phyloP scores from a whole-genome alignment of 2,888 invertebrate genomes.

The Ctena decussata region DNA sequence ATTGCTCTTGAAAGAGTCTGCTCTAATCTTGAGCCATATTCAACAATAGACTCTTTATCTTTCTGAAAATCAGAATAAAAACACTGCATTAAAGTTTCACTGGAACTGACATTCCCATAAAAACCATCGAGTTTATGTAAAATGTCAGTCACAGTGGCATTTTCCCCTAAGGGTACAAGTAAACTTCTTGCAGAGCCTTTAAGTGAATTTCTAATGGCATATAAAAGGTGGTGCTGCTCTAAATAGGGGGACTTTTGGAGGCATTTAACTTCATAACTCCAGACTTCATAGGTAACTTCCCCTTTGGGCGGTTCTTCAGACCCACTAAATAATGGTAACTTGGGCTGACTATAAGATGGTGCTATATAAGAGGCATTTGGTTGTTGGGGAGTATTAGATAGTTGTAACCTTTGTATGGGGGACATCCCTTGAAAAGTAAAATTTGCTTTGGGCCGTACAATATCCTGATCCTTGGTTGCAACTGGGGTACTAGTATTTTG shows the following conservation, averaged over 20 bases:
- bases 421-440: too few species aligned
- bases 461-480: too few species aligned
- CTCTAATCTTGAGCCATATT: conserved; percentile 25
- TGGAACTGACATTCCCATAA: conserved; percentile 29
- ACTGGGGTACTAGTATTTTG: too few species aligned
- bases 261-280: conserved; percentile 27
- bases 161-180: conserved; percentile 18
- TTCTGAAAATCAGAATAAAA: too few species aligned
- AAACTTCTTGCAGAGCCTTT: conserved; percentile 24
- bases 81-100: conserved; percentile 29
- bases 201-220: conserved; percentile 24
- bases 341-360: background rate
- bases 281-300: conserved; percentile 28
- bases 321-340: conserved; percentile 15
- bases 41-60: too few species aligned
- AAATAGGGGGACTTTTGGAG: background rate
- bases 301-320: conserved; percentile 8
- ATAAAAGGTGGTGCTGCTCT: background rate
- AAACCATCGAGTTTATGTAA: conserved; percentile 27
- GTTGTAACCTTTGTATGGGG: too few species aligned
- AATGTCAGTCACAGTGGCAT: conserved; percentile 10
- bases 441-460: too few species aligned
- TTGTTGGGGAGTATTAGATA: too few species aligned
- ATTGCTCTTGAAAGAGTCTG: conserved; percentile 16
- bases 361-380: too few species aligned